These are phyloP conservation scores for Sycophila texana DNA, from an alignment of 2,888 invertebrate species.

Conservation along the genomic window DNA sequence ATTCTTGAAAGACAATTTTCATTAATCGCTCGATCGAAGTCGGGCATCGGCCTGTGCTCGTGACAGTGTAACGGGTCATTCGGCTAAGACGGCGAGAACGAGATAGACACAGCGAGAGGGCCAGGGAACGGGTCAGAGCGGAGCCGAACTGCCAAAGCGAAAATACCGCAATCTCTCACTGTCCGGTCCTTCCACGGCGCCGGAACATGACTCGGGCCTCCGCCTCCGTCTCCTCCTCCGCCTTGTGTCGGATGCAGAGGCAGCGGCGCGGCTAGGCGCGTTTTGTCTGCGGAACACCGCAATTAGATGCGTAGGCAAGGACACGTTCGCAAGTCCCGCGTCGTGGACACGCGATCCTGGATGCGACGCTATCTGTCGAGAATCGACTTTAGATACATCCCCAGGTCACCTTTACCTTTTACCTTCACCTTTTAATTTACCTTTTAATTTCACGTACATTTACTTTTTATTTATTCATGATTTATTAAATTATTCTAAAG, in stretches of 20 bases:
- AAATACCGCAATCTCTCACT: conserved; percentile 55
- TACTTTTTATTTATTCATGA: too few species aligned
- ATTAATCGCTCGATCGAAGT: conserved; percentile 28
- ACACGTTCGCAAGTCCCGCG: conserved; percentile 1
- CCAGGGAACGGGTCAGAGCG: background rate
- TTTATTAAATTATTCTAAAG: too few species aligned
- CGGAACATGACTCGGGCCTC: conserved; percentile 44
- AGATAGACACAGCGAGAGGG: background rate
- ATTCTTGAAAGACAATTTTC: conserved; percentile 22
- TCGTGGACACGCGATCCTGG: conserved; percentile 15
- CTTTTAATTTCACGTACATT: too few species aligned
- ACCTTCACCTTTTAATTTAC: background rate
- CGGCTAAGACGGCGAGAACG: background rate
- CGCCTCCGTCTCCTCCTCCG: background rate
- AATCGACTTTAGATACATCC: conserved; percentile 24
- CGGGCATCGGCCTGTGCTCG: conserved; percentile 13
- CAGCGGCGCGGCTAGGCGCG: background rate
- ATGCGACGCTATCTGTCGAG: background rate
- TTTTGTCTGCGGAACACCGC: conserved; percentile 52
- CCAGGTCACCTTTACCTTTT: too few species aligned
- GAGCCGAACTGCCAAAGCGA: conserved; percentile 42
- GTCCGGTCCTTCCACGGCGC: conserved; percentile 47
- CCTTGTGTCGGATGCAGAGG: conserved; percentile 42
- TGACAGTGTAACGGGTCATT: conserved; percentile 37
- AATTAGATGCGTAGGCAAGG: conserved; percentile 39